Evolutionary conservation across 2,888 invertebrate genomes (phyloP), one percentile per base, ranked within the genome.

Genomic region (Pammene aurita): DNA sequence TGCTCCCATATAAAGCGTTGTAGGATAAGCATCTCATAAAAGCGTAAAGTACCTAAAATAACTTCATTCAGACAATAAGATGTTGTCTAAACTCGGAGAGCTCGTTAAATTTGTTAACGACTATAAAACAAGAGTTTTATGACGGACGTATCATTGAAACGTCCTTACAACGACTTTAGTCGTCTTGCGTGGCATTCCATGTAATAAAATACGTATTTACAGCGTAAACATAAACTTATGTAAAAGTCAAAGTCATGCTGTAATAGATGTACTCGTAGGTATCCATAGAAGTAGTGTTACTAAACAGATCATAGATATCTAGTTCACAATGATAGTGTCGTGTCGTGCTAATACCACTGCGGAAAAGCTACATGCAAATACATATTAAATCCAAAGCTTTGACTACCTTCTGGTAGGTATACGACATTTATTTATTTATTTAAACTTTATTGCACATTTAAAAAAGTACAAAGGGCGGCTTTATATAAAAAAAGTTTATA

Each of bases 31-130:
- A 26, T 14, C 11, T 26, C 57, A 46, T 54, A 34, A 50, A 62
- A 26, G 35, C 41, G 6, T 50, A 52, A 68, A 44, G 42, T 44
- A n/a, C n/a, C n/a, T n/a, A n/a, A n/a, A 63, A 57, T 41, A 52
- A 26, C 13, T 52, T 26, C 11, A 52, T 14, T 50, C 42, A 35
- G 42, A 67, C 41, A 67, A 61, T 46, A 9, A 67, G 26, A 57
- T 63, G 57, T 50, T 63, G 56, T 50, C 67, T 42, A 56, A 57
- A 56, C 60, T 48, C 56, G 46, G 13, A 44, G 61, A 44, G 16
- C 63, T 68, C 67, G 63, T 68, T 63, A 67, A 60, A 50, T 58
- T 44, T 18, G 26, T 63, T 68, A 18, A 50, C 35, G 57, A 38
- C 56, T 46, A 35, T 62, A 62, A 61, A 61, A 56, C 67, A 61